Evolutionary conservation across 2,888 invertebrate genomes (phyloP), one percentile per base, ranked within the genome.

Genomic region (Eupithecia pulchellata): DNA sequence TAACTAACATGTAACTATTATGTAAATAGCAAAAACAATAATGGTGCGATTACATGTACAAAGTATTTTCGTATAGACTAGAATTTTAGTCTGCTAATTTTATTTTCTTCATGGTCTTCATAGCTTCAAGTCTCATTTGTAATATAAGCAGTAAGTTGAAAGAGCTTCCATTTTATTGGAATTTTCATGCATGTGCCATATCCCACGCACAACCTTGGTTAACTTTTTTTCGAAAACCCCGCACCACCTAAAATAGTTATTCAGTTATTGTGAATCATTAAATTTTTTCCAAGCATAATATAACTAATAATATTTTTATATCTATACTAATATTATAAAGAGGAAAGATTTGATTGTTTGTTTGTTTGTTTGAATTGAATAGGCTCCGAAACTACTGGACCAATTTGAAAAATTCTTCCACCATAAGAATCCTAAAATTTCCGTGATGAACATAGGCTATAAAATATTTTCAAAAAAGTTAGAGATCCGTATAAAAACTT

Each of bases 21-120:
- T 4, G 11, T 4, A 52, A 52, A 13, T 52, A 52, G 25, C 25
- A 68, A 66, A 69, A 63, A 63, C 65, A 52, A 70, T 65, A 42
- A 75, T 76, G 78, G 74, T 77, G 75, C 75, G 20, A 75, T 74
- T 78, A 78, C 77, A 78, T 78, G 65, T 76, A 78, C 77, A 78
- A 70, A 81, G 55, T 81, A 47, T 84, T 68, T 86, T 84, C 8
- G 17, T 58, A 13, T 34, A 79, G 75, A 30, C 75, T 69, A 11
- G 74, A 72, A 20, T 64, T 68, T 25, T 84, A 25, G 47, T 20
- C 84, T 65, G 14, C 62, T 58, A n/a, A n/a, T n/a, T 4, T 76
- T 17, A n/a, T 32, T 4, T 20, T 32, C 27, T 60, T 4, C n/a
- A 60, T 32, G 30, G 3, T 32, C 17, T n/a, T n/a, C n/a, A n/a